Percentiles rank a stretch among this genome's conserved stretches.
Conservation (phyloP, 2,888 invertebrate species). For the Parapristionchus giblindavisi region DNA sequence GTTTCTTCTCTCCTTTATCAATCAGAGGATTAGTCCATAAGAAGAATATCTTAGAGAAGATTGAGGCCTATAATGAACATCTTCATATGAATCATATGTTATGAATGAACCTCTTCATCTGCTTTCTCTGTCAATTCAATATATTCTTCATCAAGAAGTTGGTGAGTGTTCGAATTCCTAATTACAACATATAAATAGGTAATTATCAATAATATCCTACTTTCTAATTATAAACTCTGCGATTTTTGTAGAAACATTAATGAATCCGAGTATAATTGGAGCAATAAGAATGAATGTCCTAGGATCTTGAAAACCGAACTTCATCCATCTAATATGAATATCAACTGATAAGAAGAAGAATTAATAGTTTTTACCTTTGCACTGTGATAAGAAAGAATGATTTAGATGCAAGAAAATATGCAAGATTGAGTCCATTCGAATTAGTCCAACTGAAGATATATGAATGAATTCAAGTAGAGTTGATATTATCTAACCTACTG, state of each 20-base stretch:
- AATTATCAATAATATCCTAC: conserved; percentile 33
- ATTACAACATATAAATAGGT: no score
- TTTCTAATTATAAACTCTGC: conserved; percentile 48
- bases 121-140: conserved; percentile 38
- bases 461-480: conserved; percentile 7
- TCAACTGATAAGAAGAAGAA: not conserved
- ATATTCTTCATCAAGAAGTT: conserved; percentile 20
- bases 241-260: conserved; percentile 42
- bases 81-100: not conserved
- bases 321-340: conserved; percentile 42
- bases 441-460: conserved; percentile 50
- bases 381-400: conserved; percentile 48
- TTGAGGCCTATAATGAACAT: conserved; percentile 5
- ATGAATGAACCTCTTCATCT: conserved; percentile 42
- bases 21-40: conserved; percentile 63
- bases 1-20: conserved; percentile 81
- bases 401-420: conserved; percentile 50
- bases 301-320: conserved; percentile 49
- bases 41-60: conserved; percentile 59
- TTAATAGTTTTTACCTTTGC: conserved; percentile 34
- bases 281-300: conserved; percentile 42
- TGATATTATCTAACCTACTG: conserved; percentile 42
- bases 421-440: conserved; percentile 41
- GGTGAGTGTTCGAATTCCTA: not conserved
- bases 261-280: conserved; percentile 26